Evolutionary conservation across 2,888 invertebrate species (phyloP), one percentile per base, ranked within the genome.

Genomic region (Ellobium chinense): DNA sequence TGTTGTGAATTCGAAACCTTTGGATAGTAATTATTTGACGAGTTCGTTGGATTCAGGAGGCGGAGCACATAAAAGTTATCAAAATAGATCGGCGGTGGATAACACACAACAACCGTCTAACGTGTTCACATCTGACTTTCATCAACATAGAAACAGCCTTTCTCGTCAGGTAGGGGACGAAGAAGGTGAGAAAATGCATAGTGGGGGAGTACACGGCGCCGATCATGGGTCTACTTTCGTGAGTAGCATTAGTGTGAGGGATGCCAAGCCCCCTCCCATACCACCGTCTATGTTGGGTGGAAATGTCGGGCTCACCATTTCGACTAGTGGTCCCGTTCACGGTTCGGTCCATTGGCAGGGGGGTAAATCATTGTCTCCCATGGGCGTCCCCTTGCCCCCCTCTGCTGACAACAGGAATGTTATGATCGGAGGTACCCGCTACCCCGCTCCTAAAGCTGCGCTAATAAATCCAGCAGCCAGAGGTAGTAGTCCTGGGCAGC

Each of bases 391-490:
- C 62, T 36, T 74, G 66, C 56, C 65, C 27, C 12, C 75, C 24
- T 29, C 56, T 12, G 14, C 56, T 12, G 80, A 82, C 12, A 82
- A 80, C 75, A 74, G 89, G 66, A 87, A 88, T 81, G 85, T 89
- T 39, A 82, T 88, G 82, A 87, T 88, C 18, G 86, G 85, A 29
- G 85, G 87, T n/a, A 85, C 84, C 9, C 80, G 84, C 27, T 88
- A 88, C 81, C 86, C 88, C 3, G 87, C 85, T 9, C 87, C 87
- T 21, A 84, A 82, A 58, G 81, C 83, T 60, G 77, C 83, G 9
- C 65, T 84, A 27, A 72, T 74, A 63, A 82, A 70, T 37, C 66
- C 80, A 58, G 80, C 29, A 37, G 76, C n/a, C 46, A 82, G 62
- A 74, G 80, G 46, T 68, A 80, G 56, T 70, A 60, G 54, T 39